Base-by-base conservation (phyloP, 2,113 vertebrate species). In the Pseudolaguvia tuberculata region DNA sequence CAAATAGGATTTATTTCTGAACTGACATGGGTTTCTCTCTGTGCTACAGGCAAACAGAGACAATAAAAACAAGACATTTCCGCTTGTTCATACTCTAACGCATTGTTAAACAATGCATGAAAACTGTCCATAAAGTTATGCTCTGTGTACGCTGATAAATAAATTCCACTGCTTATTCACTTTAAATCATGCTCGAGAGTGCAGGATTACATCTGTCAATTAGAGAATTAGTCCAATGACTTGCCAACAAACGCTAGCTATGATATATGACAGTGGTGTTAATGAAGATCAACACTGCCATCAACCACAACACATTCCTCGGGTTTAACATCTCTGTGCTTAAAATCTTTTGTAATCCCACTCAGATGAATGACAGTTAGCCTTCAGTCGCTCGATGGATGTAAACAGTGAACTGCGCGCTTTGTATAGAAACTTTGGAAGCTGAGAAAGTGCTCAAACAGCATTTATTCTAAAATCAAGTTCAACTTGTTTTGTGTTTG, bases 1-100 rank as follows among this genome's bases (percentile, higher is more conserved):
- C 72, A 70, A 78, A 53, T 39, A 13, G 2, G 21, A 31, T 51
- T 74, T 47, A 61, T 69, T 35, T 51, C 70, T 78, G 14, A 45
- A 48, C 31, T 67, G 51, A 57, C 21, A 53, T 47, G 56, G 18
- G 65, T 70, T 52, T 53, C n/a, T 52, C 27, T 58, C 42, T 69
- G 55, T 59, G 73, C 25, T 47, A 76, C 55, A 50, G 65, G 12
- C 69, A 35, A 47, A 45, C 1, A 23, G 53, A 52, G 42, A 9
- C 29, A 15, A 75, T 67, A 47, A 45, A 58, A 76, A 59, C 2
- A 1, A 35, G 31, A 29, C 50, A 29, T 66, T 66, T 65, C 21
- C 45, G 18, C 14, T 47, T 50, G 27, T n/a, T n/a, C 8, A 0
- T 10, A 0, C 8, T 48, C 15, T 11, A 1, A 25, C 1, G 17